phyloP scores from a whole-genome alignment of 2,888 invertebrate genomes.

The Caenorhabditis auriculariae region DNA sequence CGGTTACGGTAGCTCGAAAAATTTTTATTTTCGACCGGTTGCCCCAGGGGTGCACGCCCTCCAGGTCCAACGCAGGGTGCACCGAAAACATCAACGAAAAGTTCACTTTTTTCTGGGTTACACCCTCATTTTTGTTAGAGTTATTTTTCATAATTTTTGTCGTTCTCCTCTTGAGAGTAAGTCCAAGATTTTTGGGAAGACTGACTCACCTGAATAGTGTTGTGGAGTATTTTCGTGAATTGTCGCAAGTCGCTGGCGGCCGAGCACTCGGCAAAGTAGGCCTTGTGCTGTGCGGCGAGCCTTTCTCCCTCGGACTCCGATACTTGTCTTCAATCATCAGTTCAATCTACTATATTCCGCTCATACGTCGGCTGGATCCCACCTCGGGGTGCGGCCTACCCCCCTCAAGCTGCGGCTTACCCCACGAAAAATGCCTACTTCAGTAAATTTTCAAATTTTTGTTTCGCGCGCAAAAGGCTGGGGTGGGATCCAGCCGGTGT shows the following conservation, averaged over 20 bases:
- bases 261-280: constrained; percentile 46
- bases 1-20: no score
- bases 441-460: no score
- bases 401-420: no score
- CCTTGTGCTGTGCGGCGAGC: constrained; percentile 43
- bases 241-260: constrained; percentile 45
- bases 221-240: constrained; percentile 42
- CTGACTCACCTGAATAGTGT: constrained; percentile 29
- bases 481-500: neutral
- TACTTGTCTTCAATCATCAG: constrained; percentile 53
- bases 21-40: no score
- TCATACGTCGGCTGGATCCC: no score
- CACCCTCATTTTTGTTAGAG: neutral
- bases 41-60: no score
- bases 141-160: neutral
- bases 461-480: no score
- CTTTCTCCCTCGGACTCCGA: constrained; percentile 46
- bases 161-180: neutral
- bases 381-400: no score
- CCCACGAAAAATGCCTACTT: no score
- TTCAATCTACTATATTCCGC: no score
- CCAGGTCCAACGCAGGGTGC: no score
- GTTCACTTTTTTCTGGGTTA: neutral
- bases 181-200: neutral
- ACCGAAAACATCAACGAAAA: no score